These are phyloP conservation scores for Lytechinus pictus DNA, from an alignment of 35 echinoderm and acorn worm species.

Conservation along the genomic window DNA sequence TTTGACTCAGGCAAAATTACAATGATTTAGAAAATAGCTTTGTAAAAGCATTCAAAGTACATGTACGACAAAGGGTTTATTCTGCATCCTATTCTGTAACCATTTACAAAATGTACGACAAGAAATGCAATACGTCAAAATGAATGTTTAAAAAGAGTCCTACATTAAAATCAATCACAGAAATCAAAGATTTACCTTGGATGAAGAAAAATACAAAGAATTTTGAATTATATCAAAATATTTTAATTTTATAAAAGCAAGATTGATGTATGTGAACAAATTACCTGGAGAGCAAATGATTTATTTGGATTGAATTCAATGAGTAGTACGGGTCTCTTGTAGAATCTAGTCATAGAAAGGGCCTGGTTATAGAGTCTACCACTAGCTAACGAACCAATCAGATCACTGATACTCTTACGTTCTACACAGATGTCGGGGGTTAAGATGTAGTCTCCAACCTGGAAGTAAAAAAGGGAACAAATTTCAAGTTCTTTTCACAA, in stretches of 20 bases:
- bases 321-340: constrained; percentile 87
- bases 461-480: neutral
- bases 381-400: constrained; percentile 91
- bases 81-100: too few species aligned
- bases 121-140: too few species aligned
- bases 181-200: too few species aligned
- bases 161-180: too few species aligned
- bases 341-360: constrained; percentile 86
- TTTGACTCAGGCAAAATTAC: too few species aligned
- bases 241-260: neutral
- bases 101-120: too few species aligned
- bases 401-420: constrained; percentile 95
- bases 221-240: neutral
- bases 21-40: too few species aligned
- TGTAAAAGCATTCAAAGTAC: too few species aligned
- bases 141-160: too few species aligned
- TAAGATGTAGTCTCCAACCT: constrained; percentile 98
- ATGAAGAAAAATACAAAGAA: too few species aligned
- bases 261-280: neutral
- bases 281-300: constrained; percentile 95
- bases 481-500: neutral
- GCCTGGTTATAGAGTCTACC: constrained; percentile 92
- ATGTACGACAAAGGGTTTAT: too few species aligned
- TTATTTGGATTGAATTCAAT: constrained; percentile 98
- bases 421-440: constrained; percentile 98